A percentile compares a stretch with the other conserved stretches of the same genome.
Conservation (phyloP, 2,113 vertebrate genomes). For the Arothron firmamentum region DNA sequence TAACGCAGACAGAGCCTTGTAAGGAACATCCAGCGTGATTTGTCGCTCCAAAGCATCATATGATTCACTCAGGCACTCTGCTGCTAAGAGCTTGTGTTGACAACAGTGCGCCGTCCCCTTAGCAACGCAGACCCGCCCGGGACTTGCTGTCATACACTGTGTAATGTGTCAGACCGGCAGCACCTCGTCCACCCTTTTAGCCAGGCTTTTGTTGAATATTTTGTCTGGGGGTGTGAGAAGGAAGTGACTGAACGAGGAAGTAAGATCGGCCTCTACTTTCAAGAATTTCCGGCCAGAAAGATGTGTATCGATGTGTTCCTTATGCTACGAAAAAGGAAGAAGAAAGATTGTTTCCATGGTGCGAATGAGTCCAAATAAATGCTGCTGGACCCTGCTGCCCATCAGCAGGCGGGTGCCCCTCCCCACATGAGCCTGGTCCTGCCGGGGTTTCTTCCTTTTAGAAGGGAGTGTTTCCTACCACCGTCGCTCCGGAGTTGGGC, state of each 20-base stretch:
- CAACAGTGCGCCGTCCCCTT: constrained; percentile 59
- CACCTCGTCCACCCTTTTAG: constrained; percentile 51
- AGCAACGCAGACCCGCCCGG: constrained; percentile 35
- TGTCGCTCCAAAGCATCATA: constrained; percentile 41
- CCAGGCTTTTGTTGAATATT: not conserved
- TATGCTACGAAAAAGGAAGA: not conserved
- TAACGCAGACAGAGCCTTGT: constrained; percentile 42
- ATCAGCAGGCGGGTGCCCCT: too few species aligned
- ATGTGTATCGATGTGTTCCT: constrained; percentile 60
- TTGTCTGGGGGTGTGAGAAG: constrained; percentile 18
- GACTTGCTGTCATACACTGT: constrained; percentile 49
- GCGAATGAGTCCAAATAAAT: too few species aligned
- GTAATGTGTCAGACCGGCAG: constrained; percentile 39
- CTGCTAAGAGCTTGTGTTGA: constrained; percentile 66
- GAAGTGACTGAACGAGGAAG: constrained; percentile 60
- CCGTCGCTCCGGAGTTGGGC: too few species aligned
- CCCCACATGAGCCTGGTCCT: not conserved
- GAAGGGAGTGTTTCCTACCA: too few species aligned
- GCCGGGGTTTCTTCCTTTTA: too few species aligned
- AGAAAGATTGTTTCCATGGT: too few species aligned
- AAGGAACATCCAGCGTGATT: constrained; percentile 33
- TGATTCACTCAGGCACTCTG: constrained; percentile 58
- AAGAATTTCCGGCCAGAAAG: constrained; percentile 71
- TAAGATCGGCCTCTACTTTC: constrained; percentile 56
- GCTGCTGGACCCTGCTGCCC: too few species aligned